Percentiles rank a stretch among this genome's conserved stretches.
Evolutionary conservation across 1,140 invertebrate species (phyloP).

Genomic region (Heliothis virescens): DNA sequence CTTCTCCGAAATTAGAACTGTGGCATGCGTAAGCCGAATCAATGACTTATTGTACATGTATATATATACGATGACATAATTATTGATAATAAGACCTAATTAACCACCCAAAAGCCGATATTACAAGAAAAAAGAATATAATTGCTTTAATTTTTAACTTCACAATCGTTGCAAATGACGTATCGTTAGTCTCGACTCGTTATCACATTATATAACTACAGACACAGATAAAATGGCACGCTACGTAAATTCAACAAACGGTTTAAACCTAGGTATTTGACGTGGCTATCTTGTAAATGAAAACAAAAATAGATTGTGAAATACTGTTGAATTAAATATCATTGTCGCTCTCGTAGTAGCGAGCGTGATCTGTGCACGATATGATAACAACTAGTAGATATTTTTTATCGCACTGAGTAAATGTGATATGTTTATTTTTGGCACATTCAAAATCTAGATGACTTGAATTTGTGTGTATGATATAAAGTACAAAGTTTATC

Average conservation of each 20-base stretch:
- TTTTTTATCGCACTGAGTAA: background rate
- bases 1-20: constrained; percentile 67
- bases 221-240: too few species aligned
- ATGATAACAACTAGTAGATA: background rate
- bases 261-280: background rate
- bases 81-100: constrained; percentile 34
- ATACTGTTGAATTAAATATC: background rate
- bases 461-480: background rate
- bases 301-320: constrained; percentile 15
- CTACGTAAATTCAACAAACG: background rate
- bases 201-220: background rate
- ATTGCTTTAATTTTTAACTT: background rate
- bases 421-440: background rate
- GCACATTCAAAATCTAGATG: background rate
- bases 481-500: too few species aligned
- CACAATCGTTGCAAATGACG: background rate
- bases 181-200: background rate
- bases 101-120: background rate
- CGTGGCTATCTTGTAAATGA: background rate
- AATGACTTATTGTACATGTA: constrained; percentile 48
- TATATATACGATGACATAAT: constrained; percentile 24
- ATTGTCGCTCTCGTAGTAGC: constrained; percentile 4
- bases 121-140: background rate
- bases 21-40: constrained; percentile 69
- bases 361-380: constrained; percentile 2